These are phyloP conservation scores for Drosophila barbarae DNA, from an alignment of 2,888 invertebrate species.

Conservation along the genomic window DNA sequence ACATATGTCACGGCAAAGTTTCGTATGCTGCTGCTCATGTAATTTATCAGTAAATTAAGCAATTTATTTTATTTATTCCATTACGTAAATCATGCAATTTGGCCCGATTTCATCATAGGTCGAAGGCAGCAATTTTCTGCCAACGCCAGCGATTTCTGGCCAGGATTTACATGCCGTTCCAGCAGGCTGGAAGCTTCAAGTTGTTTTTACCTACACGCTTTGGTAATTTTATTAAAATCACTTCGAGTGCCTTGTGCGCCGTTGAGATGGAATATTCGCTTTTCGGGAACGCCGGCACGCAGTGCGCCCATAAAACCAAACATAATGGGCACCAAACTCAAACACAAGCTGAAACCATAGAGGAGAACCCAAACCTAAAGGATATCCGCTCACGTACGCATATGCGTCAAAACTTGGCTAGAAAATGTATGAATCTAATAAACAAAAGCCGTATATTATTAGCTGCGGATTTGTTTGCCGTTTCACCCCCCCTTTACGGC, in stretches of 20 bases:
- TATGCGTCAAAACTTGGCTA: constrained; percentile 56
- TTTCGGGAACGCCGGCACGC: constrained; percentile 43
- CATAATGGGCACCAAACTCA: constrained; percentile 58
- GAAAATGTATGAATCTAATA: constrained; percentile 72
- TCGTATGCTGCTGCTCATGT: constrained; percentile 54
- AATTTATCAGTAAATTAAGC: constrained; percentile 79
- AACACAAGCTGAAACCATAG: not conserved
- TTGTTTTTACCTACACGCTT: constrained; percentile 70
- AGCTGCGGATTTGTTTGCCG: constrained; percentile 63
- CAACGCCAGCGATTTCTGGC: constrained; percentile 69
- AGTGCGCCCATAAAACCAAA: constrained; percentile 62
- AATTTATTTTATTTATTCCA: constrained; percentile 78
- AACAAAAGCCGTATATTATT: constrained; percentile 75
- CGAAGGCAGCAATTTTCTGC: constrained; percentile 53
- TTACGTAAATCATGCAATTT: constrained; percentile 77
- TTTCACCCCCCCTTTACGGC: constrained; percentile 6
- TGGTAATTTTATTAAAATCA: constrained; percentile 74
- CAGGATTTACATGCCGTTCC: constrained; percentile 63
- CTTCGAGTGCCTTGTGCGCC: constrained; percentile 53
- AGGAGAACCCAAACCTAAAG: not conserved
- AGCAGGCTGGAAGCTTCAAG: constrained; percentile 23
- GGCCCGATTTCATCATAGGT: constrained; percentile 71
- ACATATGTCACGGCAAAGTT: constrained; percentile 40
- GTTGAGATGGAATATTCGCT: constrained; percentile 28
- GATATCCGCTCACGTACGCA: constrained; percentile 25